phyloP scores from a whole-genome alignment of 2,113 vertebrate species.

The Sceloporus undulatus region DNA sequence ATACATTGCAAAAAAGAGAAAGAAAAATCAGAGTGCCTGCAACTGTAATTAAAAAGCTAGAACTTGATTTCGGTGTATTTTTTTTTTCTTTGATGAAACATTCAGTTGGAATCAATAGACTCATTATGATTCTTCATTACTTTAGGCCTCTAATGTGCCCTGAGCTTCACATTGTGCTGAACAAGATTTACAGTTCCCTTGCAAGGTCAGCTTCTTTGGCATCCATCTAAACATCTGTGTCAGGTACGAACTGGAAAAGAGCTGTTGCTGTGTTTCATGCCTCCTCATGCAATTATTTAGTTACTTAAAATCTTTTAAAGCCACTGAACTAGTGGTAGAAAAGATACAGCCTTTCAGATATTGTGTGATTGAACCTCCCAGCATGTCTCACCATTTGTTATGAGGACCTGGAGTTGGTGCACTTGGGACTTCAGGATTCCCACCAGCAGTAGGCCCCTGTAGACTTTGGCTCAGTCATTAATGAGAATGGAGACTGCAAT shows the following conservation, averaged over 20 bases:
- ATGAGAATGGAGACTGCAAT: too few species aligned
- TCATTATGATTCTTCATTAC: slow-evolving; percentile 10
- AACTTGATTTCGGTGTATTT: background rate
- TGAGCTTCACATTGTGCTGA: background rate
- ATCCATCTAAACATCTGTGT: background rate
- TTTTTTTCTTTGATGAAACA: slow-evolving; percentile 6
- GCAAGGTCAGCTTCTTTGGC: slow-evolving; percentile 19
- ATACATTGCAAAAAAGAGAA: background rate
- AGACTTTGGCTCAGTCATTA: too few species aligned
- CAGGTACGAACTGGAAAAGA: background rate
- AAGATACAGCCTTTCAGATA: too few species aligned
- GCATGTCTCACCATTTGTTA: too few species aligned
- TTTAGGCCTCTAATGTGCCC: background rate
- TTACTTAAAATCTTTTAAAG: background rate
- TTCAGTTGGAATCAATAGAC: slow-evolving; percentile 17
- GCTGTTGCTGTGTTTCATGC: background rate
- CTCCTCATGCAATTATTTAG: background rate
- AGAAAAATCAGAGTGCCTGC: background rate
- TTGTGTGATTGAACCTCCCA: too few species aligned
- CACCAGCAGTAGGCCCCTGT: too few species aligned
- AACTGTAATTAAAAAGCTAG: background rate
- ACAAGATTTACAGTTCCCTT: background rate
- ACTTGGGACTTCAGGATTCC: too few species aligned
- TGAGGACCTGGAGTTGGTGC: too few species aligned
- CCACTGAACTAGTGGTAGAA: background rate